A percentile compares a stretch with the other conserved stretches of the same genome.
These are phyloP conservation scores for Prosapia bicincta DNA, from an alignment of 2,888 invertebrate genomes.

Conservation along the genomic window DNA sequence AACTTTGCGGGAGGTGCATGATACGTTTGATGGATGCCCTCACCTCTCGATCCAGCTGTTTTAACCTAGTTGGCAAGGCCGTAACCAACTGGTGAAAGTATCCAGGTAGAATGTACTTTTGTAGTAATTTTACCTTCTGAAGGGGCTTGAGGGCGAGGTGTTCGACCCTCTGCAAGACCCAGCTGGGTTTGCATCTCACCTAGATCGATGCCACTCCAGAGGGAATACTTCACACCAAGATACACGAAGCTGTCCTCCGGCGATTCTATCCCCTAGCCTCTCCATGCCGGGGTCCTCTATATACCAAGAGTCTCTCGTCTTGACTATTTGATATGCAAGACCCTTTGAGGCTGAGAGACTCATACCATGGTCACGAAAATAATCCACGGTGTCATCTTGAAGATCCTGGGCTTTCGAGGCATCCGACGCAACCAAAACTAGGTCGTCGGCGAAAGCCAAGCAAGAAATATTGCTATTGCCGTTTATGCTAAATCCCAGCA, in stretches of 20 bases:
- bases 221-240: conserved; percentile 11
- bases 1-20: conserved; percentile 39
- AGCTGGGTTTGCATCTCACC: neutral
- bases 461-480: neutral
- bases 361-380: conserved; percentile 17
- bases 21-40: conserved; percentile 3
- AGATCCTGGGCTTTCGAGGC: conserved; percentile 10
- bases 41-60: conserved; percentile 11
- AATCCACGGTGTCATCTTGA: neutral
- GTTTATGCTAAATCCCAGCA: conserved; percentile 6
- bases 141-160: no score
- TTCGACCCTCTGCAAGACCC: no score
- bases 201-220: conserved; percentile 3
- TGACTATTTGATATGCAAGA: no score
- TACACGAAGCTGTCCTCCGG: conserved; percentile 13
- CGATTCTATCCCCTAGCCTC: conserved; percentile 33
- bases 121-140: no score
- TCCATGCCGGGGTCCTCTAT: conserved; percentile 41
- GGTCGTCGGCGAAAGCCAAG: conserved; percentile 34
- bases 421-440: conserved; percentile 23
- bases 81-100: no score
- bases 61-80: no score
- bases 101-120: no score
- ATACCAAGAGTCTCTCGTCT: conserved; percentile 36
- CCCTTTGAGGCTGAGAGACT: conserved; percentile 13